Base-by-base conservation (phyloP, 2,113 vertebrate species). In the Neotoma lepida region DNA sequence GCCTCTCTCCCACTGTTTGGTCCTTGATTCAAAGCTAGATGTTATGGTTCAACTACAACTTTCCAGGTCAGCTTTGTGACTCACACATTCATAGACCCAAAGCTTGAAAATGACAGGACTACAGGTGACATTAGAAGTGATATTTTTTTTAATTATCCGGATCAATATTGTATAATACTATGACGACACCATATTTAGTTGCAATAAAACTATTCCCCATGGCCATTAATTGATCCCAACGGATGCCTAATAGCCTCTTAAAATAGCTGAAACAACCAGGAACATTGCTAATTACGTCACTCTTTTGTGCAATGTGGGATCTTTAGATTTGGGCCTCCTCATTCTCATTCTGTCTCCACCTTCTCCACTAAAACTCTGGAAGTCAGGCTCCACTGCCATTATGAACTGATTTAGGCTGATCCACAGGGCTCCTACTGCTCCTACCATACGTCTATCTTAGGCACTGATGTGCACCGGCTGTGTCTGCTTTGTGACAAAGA, bases 341-440 rank as follows among this genome's bases (percentile, higher is more conserved):
- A 58, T 78, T 94, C 77, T 93, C 64, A 84, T 82, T 54, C 54
- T 5, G 81, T 68, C 78, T 86, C 86, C 85, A 68, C 18, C 33
- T 28, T 73, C 58, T 81, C 74, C 74, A 74, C 90, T 90, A 78
- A 96, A 88, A 97, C 96, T 91, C 68, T 97, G 58, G 63, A 96
- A 95, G 78, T 68, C 91, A 93, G 96, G 76, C 90, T 95, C 68
- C 88, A 94, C 95, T 88, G 96, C 39, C 93, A 89, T 96, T 95
- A 91, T 88, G 86, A 88, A 90, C 28, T 84, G 41, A 81, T 94
- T 74, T 95, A 97, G 94, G 73, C 91, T 97, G 92, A 96, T 74
- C 91, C 94, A 91, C 93, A 74, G 95, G 68, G n/a, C 97, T 61
- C 22, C 22, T 4, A 30, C 0, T 5, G 3, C 6, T 13, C 17